Evolutionary conservation across 1,140 invertebrate species (phyloP).

Genomic region (Aphelenchoides avenae): DNA sequence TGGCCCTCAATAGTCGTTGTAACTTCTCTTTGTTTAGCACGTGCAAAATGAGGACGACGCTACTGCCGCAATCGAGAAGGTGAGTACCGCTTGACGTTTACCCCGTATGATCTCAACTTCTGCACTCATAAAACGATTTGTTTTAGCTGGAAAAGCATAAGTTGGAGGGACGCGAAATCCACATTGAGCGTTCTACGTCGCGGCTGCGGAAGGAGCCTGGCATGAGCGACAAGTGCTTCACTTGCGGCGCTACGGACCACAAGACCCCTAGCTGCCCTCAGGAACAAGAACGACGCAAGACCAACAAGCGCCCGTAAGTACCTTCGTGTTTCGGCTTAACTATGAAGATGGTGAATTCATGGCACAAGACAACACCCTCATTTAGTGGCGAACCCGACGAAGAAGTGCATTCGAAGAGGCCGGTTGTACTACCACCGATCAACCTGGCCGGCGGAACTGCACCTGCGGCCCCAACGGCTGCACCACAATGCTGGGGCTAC

Average conservation of each 20-base stretch:
- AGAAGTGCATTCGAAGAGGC: slow-evolving; percentile 13
- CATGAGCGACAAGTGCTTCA: slow-evolving; percentile 46
- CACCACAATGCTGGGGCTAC: slow-evolving; percentile 30
- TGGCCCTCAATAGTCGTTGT: not conserved
- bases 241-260: slow-evolving; percentile 52
- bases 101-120: no score
- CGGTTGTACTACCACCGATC: slow-evolving; percentile 25
- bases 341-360: no score
- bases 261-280: slow-evolving; percentile 55
- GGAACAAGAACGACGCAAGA: slow-evolving; percentile 34
- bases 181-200: slow-evolving; percentile 47
- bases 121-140: no score
- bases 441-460: slow-evolving; percentile 8
- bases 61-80: slow-evolving; percentile 41
- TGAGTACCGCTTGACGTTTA: no score
- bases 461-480: slow-evolving; percentile 1
- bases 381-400: slow-evolving; percentile 1
- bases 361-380: slow-evolving; percentile 1
- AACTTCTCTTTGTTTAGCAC: slow-evolving; percentile 36
- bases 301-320: no score
- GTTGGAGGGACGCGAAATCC: slow-evolving; percentile 49
- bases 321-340: no score
- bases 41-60: slow-evolving; percentile 50
- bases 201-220: slow-evolving; percentile 41
- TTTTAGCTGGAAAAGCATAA: slow-evolving; percentile 48